Conservation (phyloP, 2,888 invertebrate genomes). For the Agrotis segetum region DNA sequence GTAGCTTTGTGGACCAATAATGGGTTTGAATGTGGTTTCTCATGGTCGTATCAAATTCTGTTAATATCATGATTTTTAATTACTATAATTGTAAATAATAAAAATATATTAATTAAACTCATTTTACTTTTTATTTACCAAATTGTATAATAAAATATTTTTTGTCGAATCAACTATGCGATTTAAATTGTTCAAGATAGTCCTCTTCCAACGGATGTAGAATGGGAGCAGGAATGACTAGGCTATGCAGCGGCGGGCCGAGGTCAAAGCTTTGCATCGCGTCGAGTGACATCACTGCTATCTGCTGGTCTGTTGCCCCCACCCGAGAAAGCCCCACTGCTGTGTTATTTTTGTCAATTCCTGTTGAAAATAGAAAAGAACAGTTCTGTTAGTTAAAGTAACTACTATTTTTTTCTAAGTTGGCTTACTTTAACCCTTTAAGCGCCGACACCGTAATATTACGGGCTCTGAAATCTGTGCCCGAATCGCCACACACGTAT, state of each 20-base stretch:
- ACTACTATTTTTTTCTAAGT: too few relatives aligned
- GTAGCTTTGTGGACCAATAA: slow-evolving; percentile 90
- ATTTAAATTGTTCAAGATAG: slow-evolving; percentile 94
- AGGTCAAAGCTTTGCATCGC: slow-evolving; percentile 94
- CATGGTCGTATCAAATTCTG: slow-evolving; percentile 86
- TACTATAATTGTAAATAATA: slow-evolving; percentile 89
- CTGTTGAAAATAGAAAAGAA: slow-evolving; percentile 65
- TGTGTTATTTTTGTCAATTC: slow-evolving; percentile 90
- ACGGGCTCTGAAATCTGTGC: too few relatives aligned
- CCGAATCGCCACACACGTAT: too few relatives aligned
- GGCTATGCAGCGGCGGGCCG: slow-evolving; percentile 98
- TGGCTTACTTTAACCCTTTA: too few relatives aligned
- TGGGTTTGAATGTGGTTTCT: slow-evolving; percentile 87
- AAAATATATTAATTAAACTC: slow-evolving; percentile 86
- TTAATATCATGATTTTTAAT: slow-evolving; percentile 85
- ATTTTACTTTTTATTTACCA: slow-evolving; percentile 69
- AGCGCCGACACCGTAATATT: too few relatives aligned
- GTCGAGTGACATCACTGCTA: slow-evolving; percentile 93
- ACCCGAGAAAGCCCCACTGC: slow-evolving; percentile 98
- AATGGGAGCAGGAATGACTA: slow-evolving; percentile 95
- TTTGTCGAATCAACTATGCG: slow-evolving; percentile 61
- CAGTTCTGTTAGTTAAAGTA: not conserved
- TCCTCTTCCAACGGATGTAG: slow-evolving; percentile 98
- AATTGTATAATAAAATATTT: not conserved
- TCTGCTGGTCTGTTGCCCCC: slow-evolving; percentile 96